These are phyloP conservation scores for Podiceps cristatus DNA, from an alignment of 2,113 vertebrate species.

Conservation along the genomic window DNA sequence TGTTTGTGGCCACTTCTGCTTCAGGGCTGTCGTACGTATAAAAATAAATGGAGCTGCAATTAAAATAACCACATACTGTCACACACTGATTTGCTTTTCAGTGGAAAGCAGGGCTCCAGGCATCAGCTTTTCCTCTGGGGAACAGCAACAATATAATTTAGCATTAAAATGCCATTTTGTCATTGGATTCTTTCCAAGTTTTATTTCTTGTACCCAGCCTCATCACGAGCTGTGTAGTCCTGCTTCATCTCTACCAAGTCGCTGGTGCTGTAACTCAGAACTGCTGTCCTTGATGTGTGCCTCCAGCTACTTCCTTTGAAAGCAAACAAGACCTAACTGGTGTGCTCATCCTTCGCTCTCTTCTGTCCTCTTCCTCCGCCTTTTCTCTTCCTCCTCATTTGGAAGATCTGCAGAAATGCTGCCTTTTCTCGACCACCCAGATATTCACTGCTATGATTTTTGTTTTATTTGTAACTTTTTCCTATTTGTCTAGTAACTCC, in stretches of 20 bases:
- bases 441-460: background rate
- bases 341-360: background rate
- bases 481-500: background rate
- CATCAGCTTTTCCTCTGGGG: background rate
- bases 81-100: background rate
- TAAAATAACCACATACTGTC: background rate
- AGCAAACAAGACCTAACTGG: background rate
- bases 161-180: conserved; percentile 17
- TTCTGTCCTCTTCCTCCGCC: background rate
- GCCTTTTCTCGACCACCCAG: background rate
- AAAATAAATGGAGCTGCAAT: conserved; percentile 24
- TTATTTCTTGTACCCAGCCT: background rate
- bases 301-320: background rate
- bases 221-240: background rate
- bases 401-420: background rate
- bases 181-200: background rate
- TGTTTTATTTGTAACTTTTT: background rate
- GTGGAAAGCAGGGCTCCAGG: background rate
- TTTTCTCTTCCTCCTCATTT: background rate
- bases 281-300: background rate
- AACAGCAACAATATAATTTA: background rate
- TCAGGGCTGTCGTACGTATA: background rate
- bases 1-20: background rate
- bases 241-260: background rate
- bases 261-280: background rate